Evolutionary conservation across 2,113 vertebrate species (phyloP).

Genomic region (Clupea harengus): DNA sequence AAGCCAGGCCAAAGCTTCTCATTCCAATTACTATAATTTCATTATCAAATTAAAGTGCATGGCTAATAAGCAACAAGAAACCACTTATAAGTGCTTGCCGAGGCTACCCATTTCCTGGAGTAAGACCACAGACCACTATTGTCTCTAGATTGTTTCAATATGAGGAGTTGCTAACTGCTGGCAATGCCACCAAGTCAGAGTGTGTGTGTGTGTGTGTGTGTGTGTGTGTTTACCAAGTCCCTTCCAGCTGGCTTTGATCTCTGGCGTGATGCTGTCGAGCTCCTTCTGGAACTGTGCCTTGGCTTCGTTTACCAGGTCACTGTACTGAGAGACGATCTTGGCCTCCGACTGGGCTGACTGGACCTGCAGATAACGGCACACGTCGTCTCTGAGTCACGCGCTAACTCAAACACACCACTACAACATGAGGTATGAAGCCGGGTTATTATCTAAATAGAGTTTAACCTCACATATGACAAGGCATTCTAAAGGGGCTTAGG

Average conservation of each 20-base stretch:
- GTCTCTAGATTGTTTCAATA: background rate
- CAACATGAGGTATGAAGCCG: background rate
- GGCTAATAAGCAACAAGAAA: background rate
- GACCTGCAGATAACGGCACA: slow-evolving; percentile 68
- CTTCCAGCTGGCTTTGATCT: slow-evolving; percentile 90
- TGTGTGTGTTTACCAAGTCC: slow-evolving; percentile 83
- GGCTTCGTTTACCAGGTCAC: slow-evolving; percentile 88
- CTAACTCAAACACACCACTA: background rate
- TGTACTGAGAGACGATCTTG: slow-evolving; percentile 91
- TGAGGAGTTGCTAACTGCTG: background rate
- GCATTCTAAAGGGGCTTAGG: too few species aligned
- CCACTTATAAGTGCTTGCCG: background rate
- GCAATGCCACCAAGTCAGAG: background rate
- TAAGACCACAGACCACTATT: background rate
- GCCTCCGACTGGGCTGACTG: slow-evolving; percentile 88
- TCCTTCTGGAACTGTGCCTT: slow-evolving; percentile 89
- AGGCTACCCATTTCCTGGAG: background rate
- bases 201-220: slow-evolving; percentile 15
- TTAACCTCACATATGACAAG: too few species aligned
- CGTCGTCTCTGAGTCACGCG: background rate
- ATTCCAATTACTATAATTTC: background rate
- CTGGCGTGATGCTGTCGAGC: slow-evolving; percentile 90
- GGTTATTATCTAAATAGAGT: background rate
- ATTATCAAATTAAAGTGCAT: background rate
- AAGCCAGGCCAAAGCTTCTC: background rate